phyloP scores from a whole-genome alignment of 2,113 vertebrate genomes.

The Psittacus erithacus region DNA sequence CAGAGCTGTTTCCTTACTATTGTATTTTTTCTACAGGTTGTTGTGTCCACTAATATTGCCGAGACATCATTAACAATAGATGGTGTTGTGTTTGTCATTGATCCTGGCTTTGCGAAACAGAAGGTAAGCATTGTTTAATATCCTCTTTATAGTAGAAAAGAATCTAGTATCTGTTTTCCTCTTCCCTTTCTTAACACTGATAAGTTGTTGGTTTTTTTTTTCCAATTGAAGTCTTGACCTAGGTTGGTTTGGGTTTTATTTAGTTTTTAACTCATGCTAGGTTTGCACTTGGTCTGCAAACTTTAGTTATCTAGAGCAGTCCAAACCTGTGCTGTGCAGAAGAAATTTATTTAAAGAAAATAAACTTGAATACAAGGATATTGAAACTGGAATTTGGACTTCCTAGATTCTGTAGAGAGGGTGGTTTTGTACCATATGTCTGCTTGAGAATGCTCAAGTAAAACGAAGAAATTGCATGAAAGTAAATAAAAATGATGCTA shows the following conservation, averaged over 20 bases:
- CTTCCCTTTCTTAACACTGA: background rate
- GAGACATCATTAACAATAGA: conserved; percentile 98
- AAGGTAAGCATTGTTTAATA: conserved; percentile 78
- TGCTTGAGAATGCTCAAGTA: background rate
- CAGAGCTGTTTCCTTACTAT: background rate
- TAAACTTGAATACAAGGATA: background rate
- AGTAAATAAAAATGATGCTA: background rate
- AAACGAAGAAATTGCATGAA: background rate
- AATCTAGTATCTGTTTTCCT: background rate
- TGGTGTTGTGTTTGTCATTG: conserved; percentile 97
- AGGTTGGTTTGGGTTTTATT: background rate
- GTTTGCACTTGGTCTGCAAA: background rate
- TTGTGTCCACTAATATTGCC: conserved; percentile 97
- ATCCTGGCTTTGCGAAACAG: conserved; percentile 98
- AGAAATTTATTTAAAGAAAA: background rate
- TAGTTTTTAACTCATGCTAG: rapidly evolving
- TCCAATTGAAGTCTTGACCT: background rate
- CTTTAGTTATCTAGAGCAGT: background rate
- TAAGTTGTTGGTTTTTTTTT: background rate
- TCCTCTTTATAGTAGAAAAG: background rate
- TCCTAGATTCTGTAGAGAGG: background rate
- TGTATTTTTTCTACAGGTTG: conserved; percentile 79
- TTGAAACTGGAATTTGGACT: background rate
- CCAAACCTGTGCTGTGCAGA: background rate
- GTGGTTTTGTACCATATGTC: background rate